A percentile compares a stretch with the other conserved stretches of the same genome.
phyloP scores from a whole-genome alignment of 2,113 vertebrate species.

The Noturus placidus region DNA sequence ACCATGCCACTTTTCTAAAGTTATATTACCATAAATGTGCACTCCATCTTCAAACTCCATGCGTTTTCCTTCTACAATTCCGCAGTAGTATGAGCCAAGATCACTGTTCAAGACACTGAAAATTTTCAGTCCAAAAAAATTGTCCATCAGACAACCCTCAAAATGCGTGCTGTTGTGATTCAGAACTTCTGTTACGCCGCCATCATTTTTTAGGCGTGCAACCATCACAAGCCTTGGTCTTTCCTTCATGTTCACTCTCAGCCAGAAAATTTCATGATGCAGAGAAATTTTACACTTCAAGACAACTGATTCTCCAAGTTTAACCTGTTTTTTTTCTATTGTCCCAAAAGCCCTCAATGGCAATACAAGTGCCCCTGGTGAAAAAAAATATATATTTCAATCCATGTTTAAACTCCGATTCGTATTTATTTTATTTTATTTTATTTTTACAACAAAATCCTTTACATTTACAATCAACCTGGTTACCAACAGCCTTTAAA shows the following conservation, averaged over 20 bases:
- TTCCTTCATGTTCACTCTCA: slow-evolving; percentile 30
- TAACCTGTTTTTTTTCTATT: slow-evolving; percentile 13
- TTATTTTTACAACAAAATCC: not conserved
- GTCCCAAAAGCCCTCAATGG: not conserved
- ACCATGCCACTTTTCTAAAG: not conserved
- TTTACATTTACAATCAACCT: not conserved
- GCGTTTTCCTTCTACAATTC: slow-evolving; percentile 11
- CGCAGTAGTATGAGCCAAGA: slow-evolving; percentile 41
- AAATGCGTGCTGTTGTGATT: slow-evolving; percentile 33
- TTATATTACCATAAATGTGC: slow-evolving; percentile 29
- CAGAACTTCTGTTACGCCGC: slow-evolving; percentile 28
- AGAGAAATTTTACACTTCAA: slow-evolving; percentile 36
- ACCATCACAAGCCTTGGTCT: slow-evolving; percentile 25
- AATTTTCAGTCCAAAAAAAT: slow-evolving; percentile 28
- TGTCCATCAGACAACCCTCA: slow-evolving; percentile 24
- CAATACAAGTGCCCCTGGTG: not conserved
- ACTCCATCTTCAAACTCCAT: slow-evolving; percentile 44
- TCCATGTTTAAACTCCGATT: not conserved
- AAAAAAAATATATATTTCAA: not conserved
- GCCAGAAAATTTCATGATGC: slow-evolving; percentile 41
- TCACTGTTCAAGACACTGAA: slow-evolving; percentile 13
- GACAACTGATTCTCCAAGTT: slow-evolving; percentile 23
- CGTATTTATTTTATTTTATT: not conserved
- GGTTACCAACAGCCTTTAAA: not conserved
- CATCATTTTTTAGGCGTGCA: slow-evolving; percentile 21